These are phyloP conservation scores for Drosophila carrolli DNA, from an alignment of 1,140 invertebrate genomes.

Conservation along the genomic window DNA sequence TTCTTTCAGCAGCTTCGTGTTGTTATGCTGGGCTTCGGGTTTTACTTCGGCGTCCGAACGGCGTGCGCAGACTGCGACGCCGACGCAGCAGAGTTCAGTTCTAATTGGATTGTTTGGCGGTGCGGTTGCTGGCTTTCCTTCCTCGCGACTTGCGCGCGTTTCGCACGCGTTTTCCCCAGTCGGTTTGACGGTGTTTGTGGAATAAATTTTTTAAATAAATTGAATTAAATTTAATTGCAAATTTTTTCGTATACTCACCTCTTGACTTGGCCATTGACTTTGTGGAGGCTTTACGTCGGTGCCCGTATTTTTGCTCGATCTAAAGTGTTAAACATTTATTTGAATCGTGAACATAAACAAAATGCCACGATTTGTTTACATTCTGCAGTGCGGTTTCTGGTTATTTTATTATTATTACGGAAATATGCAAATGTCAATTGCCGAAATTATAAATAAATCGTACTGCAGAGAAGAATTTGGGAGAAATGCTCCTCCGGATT, in stretches of 20 bases:
- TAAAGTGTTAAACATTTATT: slow-evolving; percentile 61
- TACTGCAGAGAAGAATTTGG: neutral
- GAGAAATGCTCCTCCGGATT: slow-evolving; percentile 2
- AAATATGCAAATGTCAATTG: slow-evolving; percentile 58
- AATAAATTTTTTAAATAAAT: slow-evolving; percentile 51
- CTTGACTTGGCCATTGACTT: slow-evolving; percentile 35
- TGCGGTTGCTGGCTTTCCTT: slow-evolving; percentile 56
- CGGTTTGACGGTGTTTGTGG: slow-evolving; percentile 27
- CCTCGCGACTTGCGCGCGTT: slow-evolving; percentile 41
- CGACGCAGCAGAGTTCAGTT: slow-evolving; percentile 72
- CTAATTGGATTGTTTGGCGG: slow-evolving; percentile 72
- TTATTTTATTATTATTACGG: slow-evolving; percentile 34
- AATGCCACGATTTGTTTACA: slow-evolving; percentile 47
- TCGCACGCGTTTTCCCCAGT: slow-evolving; percentile 56
- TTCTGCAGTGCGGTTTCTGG: slow-evolving; percentile 22
- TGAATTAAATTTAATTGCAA: slow-evolving; percentile 52
- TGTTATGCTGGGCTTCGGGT: slow-evolving; percentile 72
- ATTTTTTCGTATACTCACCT: slow-evolving; percentile 25
- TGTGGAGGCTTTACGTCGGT: slow-evolving; percentile 35
- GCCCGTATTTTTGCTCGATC: slow-evolving; percentile 41
- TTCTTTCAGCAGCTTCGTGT: slow-evolving; percentile 62
- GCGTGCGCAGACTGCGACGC: slow-evolving; percentile 53
- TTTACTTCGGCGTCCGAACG: slow-evolving; percentile 50
- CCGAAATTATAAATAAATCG: slow-evolving; percentile 6
- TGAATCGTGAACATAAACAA: slow-evolving; percentile 37